Evolutionary conservation across 1,140 invertebrate species (phyloP).

Genomic region (Aphelinus certus): DNA sequence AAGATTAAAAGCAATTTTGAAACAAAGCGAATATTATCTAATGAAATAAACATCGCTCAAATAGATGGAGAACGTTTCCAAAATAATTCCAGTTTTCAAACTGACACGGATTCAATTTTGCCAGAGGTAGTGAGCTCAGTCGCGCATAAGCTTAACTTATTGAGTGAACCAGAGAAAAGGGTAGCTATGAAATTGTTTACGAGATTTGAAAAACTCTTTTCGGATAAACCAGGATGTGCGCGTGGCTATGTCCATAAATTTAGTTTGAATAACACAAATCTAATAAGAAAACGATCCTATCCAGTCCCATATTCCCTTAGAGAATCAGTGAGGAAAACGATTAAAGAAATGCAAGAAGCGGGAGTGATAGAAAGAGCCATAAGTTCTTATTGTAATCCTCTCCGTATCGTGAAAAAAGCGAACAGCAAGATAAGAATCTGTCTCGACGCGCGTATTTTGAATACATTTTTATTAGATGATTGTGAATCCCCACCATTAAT

Average conservation of each 20-base stretch:
- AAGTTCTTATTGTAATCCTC: slow-evolving; percentile 51
- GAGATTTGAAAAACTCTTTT: not conserved
- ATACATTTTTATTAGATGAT: slow-evolving; percentile 31
- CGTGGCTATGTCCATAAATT: not conserved
- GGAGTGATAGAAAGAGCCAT: slow-evolving; percentile 40
- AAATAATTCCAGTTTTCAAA: too few species aligned
- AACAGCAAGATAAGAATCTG: slow-evolving; percentile 36
- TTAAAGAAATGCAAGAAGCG: slow-evolving; percentile 38
- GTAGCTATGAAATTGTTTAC: not conserved
- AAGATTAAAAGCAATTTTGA: too few species aligned
- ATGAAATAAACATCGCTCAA: too few species aligned
- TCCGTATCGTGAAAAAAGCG: slow-evolving; percentile 33
- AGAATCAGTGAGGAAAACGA: slow-evolving; percentile 32
- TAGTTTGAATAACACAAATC: not conserved
- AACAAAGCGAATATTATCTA: too few species aligned
- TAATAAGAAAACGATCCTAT: slow-evolving; percentile 37
- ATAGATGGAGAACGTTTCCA: too few species aligned
- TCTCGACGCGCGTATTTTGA: slow-evolving; percentile 41
- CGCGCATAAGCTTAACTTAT: not conserved
- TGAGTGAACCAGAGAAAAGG: not conserved
- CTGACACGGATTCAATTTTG: too few species aligned
- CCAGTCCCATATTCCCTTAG: slow-evolving; percentile 37
- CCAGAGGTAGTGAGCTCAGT: not conserved
- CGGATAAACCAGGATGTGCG: not conserved
- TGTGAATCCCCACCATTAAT: slow-evolving; percentile 29